Conservation (phyloP, 2,113 vertebrate species). For the Aramus guarauna region DNA sequence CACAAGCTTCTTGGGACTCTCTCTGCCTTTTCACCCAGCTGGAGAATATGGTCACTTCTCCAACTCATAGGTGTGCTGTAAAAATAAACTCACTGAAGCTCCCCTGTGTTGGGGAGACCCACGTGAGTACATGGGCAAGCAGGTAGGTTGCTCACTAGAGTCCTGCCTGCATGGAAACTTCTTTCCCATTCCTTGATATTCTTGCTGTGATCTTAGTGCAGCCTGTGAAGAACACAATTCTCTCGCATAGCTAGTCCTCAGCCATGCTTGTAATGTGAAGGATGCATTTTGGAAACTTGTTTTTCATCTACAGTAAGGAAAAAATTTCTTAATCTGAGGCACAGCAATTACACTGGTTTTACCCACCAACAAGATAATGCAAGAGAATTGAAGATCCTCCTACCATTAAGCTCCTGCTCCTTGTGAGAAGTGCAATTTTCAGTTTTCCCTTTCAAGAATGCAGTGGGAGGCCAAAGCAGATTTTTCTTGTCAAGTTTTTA, state of each 20-base stretch:
- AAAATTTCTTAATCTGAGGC: not conserved
- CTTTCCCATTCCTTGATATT: not conserved
- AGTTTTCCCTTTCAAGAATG: constrained; percentile 26
- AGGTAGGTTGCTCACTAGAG: not conserved
- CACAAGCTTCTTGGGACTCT: not conserved
- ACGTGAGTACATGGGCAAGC: not conserved
- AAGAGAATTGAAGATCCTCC: not conserved
- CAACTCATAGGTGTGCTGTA: not conserved
- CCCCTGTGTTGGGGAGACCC: not conserved
- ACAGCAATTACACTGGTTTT: not conserved
- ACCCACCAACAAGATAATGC: not conserved
- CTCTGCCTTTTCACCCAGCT: not conserved
- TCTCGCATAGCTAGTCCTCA: constrained; percentile 7
- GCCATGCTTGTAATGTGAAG: not conserved
- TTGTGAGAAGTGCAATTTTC: constrained; percentile 15
- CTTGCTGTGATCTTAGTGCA: not conserved
- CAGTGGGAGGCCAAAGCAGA: not conserved
- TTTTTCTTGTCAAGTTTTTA: constrained; percentile 35
- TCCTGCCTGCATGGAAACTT: not conserved
- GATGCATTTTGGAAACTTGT: constrained; percentile 18
- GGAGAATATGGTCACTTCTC: not conserved
- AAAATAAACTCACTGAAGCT: not conserved
- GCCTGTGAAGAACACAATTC: not conserved
- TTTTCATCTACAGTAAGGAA: constrained; percentile 22
- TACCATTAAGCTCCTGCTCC: not conserved